A percentile compares a stretch with the other conserved stretches of the same genome.
These are phyloP conservation scores for Notocelia uddmanniana DNA, from an alignment of 2,888 invertebrate species.

Conservation along the genomic window DNA sequence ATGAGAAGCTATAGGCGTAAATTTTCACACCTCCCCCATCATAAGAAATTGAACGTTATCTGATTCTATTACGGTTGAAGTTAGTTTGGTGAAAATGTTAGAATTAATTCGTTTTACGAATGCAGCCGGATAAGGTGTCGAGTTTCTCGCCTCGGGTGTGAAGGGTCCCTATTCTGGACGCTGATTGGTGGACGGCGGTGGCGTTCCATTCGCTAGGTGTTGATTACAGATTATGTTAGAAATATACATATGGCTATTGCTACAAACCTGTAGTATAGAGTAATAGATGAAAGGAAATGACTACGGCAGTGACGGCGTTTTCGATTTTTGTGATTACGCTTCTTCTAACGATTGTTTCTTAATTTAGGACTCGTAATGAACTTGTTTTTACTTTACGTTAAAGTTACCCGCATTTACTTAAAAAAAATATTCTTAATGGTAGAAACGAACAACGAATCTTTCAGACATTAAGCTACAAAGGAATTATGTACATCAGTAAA, in stretches of 20 bases:
- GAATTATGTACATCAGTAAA: too few species aligned
- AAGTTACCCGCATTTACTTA: too few species aligned
- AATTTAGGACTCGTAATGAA: too few species aligned
- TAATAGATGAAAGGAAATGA: not conserved
- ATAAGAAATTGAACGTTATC: constrained; percentile 54
- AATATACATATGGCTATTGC: not conserved
- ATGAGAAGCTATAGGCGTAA: constrained; percentile 73
- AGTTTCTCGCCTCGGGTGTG: constrained; percentile 83
- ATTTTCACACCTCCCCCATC: constrained; percentile 77
- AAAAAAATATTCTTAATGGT: too few species aligned
- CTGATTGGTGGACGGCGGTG: constrained; percentile 70
- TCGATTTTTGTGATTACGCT: not conserved
- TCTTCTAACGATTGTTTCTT: too few species aligned
- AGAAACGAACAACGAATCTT: too few species aligned
- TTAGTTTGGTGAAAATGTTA: constrained; percentile 43
- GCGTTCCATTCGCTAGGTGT: constrained; percentile 60
- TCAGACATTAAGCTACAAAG: too few species aligned
- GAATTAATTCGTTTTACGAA: constrained; percentile 57
- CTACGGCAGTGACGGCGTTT: not conserved
- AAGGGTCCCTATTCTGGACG: constrained; percentile 71
- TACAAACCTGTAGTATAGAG: too few species aligned
- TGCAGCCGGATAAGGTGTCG: constrained; percentile 70
- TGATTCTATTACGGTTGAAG: not conserved
- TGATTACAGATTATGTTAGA: constrained; percentile 63
- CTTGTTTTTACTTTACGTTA: too few species aligned